phyloP scores from a whole-genome alignment of 2,888 invertebrate species.

The Agrochola lota region DNA sequence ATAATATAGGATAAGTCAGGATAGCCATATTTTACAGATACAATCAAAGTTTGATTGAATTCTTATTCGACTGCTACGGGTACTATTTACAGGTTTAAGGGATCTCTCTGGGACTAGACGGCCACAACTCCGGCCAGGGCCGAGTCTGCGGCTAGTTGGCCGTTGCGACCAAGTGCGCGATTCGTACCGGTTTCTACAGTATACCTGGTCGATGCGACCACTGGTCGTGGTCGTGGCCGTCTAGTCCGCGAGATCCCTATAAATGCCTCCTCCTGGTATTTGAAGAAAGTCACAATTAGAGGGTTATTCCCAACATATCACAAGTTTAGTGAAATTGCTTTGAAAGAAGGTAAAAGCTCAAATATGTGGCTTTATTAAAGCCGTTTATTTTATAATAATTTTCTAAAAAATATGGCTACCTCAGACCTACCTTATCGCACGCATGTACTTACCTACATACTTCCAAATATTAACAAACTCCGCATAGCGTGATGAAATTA shows the following conservation, averaged over 20 bases:
- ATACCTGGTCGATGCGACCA: too few species aligned
- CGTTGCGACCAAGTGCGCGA: too few species aligned
- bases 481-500: constrained; percentile 45
- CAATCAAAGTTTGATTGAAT: background rate
- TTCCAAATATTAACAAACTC: constrained; percentile 25
- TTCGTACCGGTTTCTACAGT: too few species aligned
- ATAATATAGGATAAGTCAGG: background rate
- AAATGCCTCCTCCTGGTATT: constrained; percentile 2
- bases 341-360: background rate
- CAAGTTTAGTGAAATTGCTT: background rate
- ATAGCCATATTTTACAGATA: background rate
- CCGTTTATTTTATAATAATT: background rate
- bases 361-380: background rate
- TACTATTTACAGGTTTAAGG: constrained; percentile 3
- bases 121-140: too few species aligned
- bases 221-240: too few species aligned
- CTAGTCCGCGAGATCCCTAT: too few species aligned
- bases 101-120: too few species aligned
- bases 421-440: constrained; percentile 34
- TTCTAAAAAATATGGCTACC: constrained; percentile 22
- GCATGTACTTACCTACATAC: constrained; percentile 13
- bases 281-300: background rate
- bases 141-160: too few species aligned
- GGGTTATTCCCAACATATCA: background rate
- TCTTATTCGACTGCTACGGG: background rate